Evolutionary conservation across 2,888 invertebrate species (phyloP), one percentile per base, ranked within the genome.

Genomic region (Parapristionchus giblindavisi): DNA sequence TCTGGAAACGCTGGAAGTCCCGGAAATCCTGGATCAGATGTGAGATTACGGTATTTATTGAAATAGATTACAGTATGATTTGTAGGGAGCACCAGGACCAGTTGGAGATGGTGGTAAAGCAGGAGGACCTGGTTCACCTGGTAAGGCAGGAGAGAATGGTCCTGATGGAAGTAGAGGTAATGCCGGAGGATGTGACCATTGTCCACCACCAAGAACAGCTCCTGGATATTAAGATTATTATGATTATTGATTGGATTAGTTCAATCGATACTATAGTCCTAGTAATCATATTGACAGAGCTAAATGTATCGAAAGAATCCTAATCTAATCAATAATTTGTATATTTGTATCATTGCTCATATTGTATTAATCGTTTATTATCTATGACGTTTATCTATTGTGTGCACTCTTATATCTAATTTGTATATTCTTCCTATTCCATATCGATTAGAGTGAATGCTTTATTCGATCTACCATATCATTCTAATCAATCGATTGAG

Each of bases 1-100:
- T 79, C 78, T 36, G 84, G 85, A 76, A 66, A 66, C 11, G 70
- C 76, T n/a, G 84, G 84, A 73, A 52, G 70, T 36, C 81, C 81
- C 29, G 84, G 84, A 76, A 58, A 58, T 17, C 78, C 83, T 38
- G 84, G 84, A 75, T 77, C 77, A 48, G 81, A 81, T 73, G 82
- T 81, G 71, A 76, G 77, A 17, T 74, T 78, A 71, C 81, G 81
- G 8, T 48, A 77, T 73, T 2, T 54, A 75, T 24, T 83, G 81
- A 54, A 56, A 24, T 56, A 11, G 24, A 56, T 11, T 56, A 27
- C 27, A 24, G 14, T n/a, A n/a, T n/a, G n/a, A n/a, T n/a, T 56
- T 56, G 8, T 27, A 56, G 56, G 81, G 81, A 76, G 74, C 63
- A 4, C 77, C 78, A 40, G 81, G 81, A 65, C 73, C 77, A 52